A percentile compares a stretch with the other conserved stretches of the same genome.
phyloP scores from a whole-genome alignment of 2,888 invertebrate genomes.

The Gerosis bhagava region DNA sequence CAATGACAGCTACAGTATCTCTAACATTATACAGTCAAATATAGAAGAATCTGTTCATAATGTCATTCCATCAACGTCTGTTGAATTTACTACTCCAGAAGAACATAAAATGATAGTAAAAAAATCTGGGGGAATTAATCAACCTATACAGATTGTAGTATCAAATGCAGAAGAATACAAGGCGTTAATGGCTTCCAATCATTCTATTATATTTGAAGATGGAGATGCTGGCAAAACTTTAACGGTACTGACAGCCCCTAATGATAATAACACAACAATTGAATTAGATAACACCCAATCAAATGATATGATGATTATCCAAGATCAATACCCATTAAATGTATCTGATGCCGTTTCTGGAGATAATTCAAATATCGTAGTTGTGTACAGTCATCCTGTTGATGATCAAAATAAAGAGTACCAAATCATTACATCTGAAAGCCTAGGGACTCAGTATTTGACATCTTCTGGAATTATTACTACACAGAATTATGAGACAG shows the following conservation, averaged over 20 bases:
- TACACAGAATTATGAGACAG: constrained; percentile 68
- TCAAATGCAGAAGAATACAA: constrained; percentile 78
- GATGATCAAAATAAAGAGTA: constrained; percentile 81
- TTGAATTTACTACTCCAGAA: constrained; percentile 47
- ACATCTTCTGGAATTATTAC: constrained; percentile 66
- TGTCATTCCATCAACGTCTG: constrained; percentile 46
- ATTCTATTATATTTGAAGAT: constrained; percentile 71
- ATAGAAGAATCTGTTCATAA: constrained; percentile 44
- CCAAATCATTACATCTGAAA: no score
- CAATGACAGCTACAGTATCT: constrained; percentile 49
- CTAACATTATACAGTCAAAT: constrained; percentile 50
- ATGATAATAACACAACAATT: constrained; percentile 50
- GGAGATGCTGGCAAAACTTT: constrained; percentile 61
- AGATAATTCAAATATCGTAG: constrained; percentile 84
- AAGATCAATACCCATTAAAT: constrained; percentile 81
- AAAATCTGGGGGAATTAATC: constrained; percentile 53
- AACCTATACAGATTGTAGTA: constrained; percentile 74
- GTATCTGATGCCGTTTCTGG: constrained; percentile 69
- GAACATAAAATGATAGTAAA: constrained; percentile 55
- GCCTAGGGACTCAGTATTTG: constrained; percentile 61
- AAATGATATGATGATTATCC: constrained; percentile 84
- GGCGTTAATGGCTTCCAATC: constrained; percentile 67
- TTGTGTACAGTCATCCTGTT: constrained; percentile 84
- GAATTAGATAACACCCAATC: constrained; percentile 77
- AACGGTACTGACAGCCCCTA: constrained; percentile 59